A percentile compares a stretch with the other conserved stretches of the same genome.
Evolutionary conservation across 2,797 vertebrate species (phyloP).

Genomic region (Eremophila alpestris): DNA sequence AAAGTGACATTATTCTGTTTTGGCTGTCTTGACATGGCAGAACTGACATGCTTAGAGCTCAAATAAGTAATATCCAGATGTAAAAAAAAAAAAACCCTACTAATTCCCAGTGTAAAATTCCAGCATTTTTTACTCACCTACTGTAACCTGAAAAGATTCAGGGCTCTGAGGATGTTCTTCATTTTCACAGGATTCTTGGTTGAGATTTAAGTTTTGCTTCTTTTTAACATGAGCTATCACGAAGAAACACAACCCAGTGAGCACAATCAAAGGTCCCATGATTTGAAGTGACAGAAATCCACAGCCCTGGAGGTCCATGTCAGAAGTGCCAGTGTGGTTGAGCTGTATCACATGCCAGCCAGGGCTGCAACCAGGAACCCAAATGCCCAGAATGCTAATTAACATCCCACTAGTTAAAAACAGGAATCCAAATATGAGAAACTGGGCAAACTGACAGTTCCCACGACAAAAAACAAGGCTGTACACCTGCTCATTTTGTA

Average conservation of each 20-base stretch:
- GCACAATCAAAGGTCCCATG: slow-evolving; percentile 80
- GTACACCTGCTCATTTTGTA: slow-evolving; percentile 56
- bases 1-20: background rate
- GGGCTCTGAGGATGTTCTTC: slow-evolving; percentile 63
- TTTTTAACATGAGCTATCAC: slow-evolving; percentile 81
- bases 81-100: accelerated
- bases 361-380: slow-evolving; percentile 77
- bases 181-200: slow-evolving; percentile 54
- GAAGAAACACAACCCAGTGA: slow-evolving; percentile 80
- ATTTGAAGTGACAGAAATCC: slow-evolving; percentile 80
- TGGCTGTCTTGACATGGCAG: background rate
- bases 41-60: background rate
- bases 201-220: slow-evolving; percentile 64
- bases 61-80: background rate
- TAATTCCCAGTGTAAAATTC: background rate
- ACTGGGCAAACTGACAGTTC: slow-evolving; percentile 80
- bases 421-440: slow-evolving; percentile 80
- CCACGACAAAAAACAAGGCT: slow-evolving; percentile 70
- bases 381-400: slow-evolving; percentile 79
- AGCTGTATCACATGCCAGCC: slow-evolving; percentile 26
- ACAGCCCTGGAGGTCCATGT: slow-evolving; percentile 64
- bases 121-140: slow-evolving; percentile 73
- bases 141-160: slow-evolving; percentile 75
- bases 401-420: slow-evolving; percentile 81
- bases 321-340: slow-evolving; percentile 61